Percentiles rank a stretch among this genome's conserved stretches.
Conservation (phyloP, 2,797 vertebrate species). For the Diceros bicornis region DNA sequence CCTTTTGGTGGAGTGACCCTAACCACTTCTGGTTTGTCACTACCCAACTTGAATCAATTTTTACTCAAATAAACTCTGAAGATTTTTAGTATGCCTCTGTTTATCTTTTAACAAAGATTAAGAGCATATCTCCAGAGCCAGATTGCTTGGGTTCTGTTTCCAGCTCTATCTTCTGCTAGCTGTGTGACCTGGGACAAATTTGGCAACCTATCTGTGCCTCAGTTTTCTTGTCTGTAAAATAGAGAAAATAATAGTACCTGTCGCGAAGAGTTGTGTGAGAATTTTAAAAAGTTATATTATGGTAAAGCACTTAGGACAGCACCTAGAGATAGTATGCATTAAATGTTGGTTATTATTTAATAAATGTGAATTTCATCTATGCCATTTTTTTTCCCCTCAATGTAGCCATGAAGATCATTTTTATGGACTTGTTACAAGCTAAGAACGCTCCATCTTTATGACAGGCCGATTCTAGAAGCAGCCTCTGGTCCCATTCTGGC, state of each 20-base stretch:
- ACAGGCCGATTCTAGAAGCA: neutral
- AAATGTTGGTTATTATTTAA: neutral
- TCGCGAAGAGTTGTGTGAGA: neutral
- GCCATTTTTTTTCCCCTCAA: rapidly evolving
- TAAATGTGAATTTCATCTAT: neutral
- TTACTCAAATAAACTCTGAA: neutral
- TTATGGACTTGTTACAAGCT: neutral
- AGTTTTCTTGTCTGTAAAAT: neutral
- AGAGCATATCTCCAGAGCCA: neutral
- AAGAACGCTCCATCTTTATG: neutral
- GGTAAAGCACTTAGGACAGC: neutral
- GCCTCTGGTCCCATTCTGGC: neutral
- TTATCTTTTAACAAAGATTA: neutral
- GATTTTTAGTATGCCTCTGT: neutral
- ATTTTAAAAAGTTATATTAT: neutral
- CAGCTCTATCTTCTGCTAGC: neutral
- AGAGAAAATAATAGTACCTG: neutral
- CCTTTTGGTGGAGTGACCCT: rapidly evolving
- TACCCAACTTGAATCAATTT: neutral
- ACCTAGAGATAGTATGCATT: neutral
- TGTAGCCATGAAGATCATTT: neutral
- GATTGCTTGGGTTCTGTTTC: neutral
- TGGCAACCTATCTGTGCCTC: neutral
- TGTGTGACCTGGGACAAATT: neutral
- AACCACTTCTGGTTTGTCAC: neutral